phyloP scores from a whole-genome alignment of 2,888 invertebrate genomes.

The Artemia sinica region DNA sequence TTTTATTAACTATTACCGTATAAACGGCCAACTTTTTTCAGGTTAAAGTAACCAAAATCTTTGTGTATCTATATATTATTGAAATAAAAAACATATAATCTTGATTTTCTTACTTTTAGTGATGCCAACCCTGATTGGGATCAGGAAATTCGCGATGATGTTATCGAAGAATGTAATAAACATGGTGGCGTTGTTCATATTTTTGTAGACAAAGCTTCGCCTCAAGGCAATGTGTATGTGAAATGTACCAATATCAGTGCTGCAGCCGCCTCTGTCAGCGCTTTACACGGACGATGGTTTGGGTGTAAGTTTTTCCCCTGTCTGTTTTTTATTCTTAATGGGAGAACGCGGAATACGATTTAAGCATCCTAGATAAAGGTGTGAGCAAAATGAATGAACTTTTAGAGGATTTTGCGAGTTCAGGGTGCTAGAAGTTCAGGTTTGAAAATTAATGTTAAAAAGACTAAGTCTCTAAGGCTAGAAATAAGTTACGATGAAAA shows the following conservation, averaged over 20 bases:
- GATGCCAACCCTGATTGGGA: constrained; percentile 69
- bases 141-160: constrained; percentile 84
- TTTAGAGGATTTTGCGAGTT: too few species aligned
- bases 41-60: not conserved
- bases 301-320: constrained; percentile 41
- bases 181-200: constrained; percentile 92
- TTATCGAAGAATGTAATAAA: constrained; percentile 92
- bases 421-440: too few species aligned
- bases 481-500: too few species aligned
- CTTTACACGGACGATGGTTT: constrained; percentile 93
- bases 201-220: constrained; percentile 80
- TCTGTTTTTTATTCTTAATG: not conserved
- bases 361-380: too few species aligned
- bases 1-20: too few species aligned
- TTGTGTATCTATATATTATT: not conserved
- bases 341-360: too few species aligned
- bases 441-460: too few species aligned
- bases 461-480: too few species aligned
- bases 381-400: too few species aligned
- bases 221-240: constrained; percentile 92
- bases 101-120: constrained; percentile 33
- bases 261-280: constrained; percentile 87
- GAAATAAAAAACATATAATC: constrained; percentile 6
- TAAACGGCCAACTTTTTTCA: too few species aligned
- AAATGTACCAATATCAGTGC: constrained; percentile 94